Percentiles rank a stretch among this genome's conserved stretches.
These are phyloP conservation scores for Myotis pilosus DNA, from an alignment of 2,797 vertebrate species.

Conservation along the genomic window DNA sequence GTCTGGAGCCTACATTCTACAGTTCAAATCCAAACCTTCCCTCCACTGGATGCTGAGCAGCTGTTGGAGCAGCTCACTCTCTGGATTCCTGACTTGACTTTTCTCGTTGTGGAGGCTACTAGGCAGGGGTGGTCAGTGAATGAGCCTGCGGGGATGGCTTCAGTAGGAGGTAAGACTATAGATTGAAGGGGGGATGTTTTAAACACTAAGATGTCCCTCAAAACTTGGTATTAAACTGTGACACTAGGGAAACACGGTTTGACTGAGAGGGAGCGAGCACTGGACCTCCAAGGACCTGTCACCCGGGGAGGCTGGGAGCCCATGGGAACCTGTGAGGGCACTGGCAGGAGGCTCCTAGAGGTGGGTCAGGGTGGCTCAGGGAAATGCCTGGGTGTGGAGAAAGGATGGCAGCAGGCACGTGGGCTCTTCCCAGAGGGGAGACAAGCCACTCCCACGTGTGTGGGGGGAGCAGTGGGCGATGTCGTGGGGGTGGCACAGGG, in stretches of 20 bases:
- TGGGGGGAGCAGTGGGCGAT: fast-evolving
- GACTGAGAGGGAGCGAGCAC: neutral
- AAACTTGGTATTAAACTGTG: too few species aligned
- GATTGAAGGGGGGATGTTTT: too few species aligned
- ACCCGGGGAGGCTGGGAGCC: too few species aligned
- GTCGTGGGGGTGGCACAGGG: neutral
- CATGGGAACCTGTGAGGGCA: fast-evolving
- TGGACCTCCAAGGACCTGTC: neutral
- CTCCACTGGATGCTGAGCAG: too few species aligned
- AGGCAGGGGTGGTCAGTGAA: too few species aligned
- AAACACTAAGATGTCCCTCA: too few species aligned
- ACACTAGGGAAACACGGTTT: neutral
- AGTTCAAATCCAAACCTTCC: too few species aligned
- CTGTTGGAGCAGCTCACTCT: too few species aligned
- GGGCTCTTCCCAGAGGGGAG: neutral
- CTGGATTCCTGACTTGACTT: too few species aligned
- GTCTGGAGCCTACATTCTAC: neutral
- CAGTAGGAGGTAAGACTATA: too few species aligned
- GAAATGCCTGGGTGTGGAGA: neutral
- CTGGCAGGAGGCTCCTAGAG: neutral
- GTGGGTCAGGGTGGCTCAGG: neutral
- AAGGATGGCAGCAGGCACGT: neutral
- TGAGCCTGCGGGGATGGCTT: too few species aligned
- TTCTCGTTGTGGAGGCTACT: too few species aligned
- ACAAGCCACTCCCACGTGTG: neutral